These are phyloP conservation scores for Silurus lanzhouensis DNA, from an alignment of 2,797 vertebrate species.

Conservation along the genomic window DNA sequence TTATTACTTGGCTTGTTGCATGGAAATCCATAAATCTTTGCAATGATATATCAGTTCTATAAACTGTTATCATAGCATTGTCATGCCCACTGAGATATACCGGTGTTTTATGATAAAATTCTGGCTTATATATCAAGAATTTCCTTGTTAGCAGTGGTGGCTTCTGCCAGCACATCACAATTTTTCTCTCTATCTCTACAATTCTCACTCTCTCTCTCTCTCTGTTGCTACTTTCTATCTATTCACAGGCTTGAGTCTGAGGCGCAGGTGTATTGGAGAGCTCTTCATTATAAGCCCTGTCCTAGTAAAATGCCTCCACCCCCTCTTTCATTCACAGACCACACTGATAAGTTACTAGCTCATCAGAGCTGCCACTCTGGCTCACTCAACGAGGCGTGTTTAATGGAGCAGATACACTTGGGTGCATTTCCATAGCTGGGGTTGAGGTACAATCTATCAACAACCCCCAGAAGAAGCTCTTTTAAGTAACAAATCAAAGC, in stretches of 20 bases:
- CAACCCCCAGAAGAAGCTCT: slow-evolving; percentile 1
- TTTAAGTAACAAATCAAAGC: background rate
- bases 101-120: background rate
- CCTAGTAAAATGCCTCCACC: slow-evolving; percentile 27
- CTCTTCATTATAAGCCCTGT: slow-evolving; percentile 34
- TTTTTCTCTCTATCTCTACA: slow-evolving; percentile 4
- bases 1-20: background rate
- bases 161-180: background rate
- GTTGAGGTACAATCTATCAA: background rate
- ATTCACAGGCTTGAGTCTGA: slow-evolving; percentile 12
- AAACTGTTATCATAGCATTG: background rate
- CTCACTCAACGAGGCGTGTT: slow-evolving; percentile 19
- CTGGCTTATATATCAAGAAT: background rate
- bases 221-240: slow-evolving; percentile 1
- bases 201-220: background rate
- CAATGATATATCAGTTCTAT: background rate
- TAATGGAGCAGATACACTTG: slow-evolving; percentile 40
- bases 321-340: slow-evolving; percentile 18
- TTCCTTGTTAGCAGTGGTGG: background rate
- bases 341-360: slow-evolving; percentile 41
- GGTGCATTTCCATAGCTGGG: slow-evolving; percentile 13
- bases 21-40: background rate
- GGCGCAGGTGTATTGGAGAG: slow-evolving; percentile 42
- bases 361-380: slow-evolving; percentile 32
- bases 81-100: background rate